These are phyloP conservation scores for Zhuqinia jingwanae DNA, from an alignment of 2,888 invertebrate genomes.

Conservation along the genomic window DNA sequence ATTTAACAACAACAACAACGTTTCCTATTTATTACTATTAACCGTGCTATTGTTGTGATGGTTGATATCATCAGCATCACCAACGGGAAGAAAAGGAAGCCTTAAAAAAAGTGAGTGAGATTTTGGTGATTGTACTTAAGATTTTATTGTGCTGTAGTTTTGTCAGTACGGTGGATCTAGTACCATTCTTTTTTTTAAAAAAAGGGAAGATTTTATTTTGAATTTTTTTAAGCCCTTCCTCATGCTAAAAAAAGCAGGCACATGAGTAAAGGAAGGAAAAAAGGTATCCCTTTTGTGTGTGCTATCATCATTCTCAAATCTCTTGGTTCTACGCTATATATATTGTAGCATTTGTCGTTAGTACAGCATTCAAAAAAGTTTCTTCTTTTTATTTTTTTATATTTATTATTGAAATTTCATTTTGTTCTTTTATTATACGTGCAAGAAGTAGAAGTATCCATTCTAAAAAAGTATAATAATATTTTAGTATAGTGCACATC, in stretches of 20 bases:
- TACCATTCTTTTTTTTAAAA: slow-evolving; percentile 21
- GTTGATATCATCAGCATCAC: slow-evolving; percentile 13
- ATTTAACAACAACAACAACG: not conserved
- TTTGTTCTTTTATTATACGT: not conserved
- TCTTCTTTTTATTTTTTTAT: slow-evolving; percentile 10
- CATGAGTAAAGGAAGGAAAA: slow-evolving; percentile 52
- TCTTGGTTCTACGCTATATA: too few relatives aligned
- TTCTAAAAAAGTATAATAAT: too few relatives aligned
- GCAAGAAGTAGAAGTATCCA: not conserved
- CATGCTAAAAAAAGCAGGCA: slow-evolving; percentile 51
- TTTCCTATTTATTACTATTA: slow-evolving; percentile 32
- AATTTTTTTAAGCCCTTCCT: slow-evolving; percentile 55
- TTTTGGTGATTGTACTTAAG: slow-evolving; percentile 25
- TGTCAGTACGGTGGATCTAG: too few relatives aligned
- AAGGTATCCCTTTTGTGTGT: slow-evolving; percentile 46
- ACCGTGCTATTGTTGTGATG: slow-evolving; percentile 51
- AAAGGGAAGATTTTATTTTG: slow-evolving; percentile 48
- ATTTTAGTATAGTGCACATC: not conserved
- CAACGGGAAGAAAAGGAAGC: slow-evolving; percentile 46
- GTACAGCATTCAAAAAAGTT: slow-evolving; percentile 33
- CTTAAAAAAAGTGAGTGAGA: slow-evolving; percentile 47
- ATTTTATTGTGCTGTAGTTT: too few relatives aligned
- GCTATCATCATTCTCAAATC: not conserved
- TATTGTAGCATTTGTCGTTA: slow-evolving; percentile 6
- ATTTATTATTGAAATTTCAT: not conserved